Evolutionary conservation across 30 jellyfish, hydroid and myxozoan species (phyloP), one percentile per base, ranked within the genome.

Genomic region (Chironex yamaguchii): DNA sequence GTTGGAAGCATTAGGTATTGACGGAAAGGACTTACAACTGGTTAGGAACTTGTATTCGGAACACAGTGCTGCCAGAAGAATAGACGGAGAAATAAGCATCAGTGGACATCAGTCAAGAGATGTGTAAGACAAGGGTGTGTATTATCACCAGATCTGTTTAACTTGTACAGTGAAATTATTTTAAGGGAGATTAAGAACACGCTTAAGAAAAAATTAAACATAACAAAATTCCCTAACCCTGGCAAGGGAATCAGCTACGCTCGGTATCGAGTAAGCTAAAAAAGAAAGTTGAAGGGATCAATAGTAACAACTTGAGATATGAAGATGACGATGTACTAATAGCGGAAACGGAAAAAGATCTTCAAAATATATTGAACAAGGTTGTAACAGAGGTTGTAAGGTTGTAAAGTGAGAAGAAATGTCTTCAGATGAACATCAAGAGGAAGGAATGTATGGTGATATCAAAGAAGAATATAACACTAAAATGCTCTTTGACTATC

Each of bases 271-370:
- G 30, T 26, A n/a, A 25, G 2, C 71, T 32, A 33, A 36, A 48
- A 3, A 35, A 13, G 22, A 71, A 71, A 34, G 26, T 71, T 4
- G 84, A 35, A 74, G 68, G 81, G 81, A 34, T 3, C 25, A 28
- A 50, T 52, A 52, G 53, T 12, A 76, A 49, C 28, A 76, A 76
- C 34, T 9, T 74, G 26, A 13, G 88, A 66, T 52, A 49, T 76
- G 65, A 76, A 21, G 88, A 76, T 76, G 88, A 76, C 78, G 62
- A 36, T 24, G 78, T 78, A 17, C 23, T 76, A 30, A 52, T 22
- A n/a, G 88, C 78, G 26, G 75, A 76, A 66, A 11, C 88, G 35
- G 88, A 29, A 53, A 34, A 76, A 22, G 65, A 50, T 25, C 88
- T 76, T 20, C 88, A 76, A 36, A 34, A 33, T 12, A 26, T 76